Evolutionary conservation across 2,113 vertebrate species (phyloP), one percentile per base, ranked within the genome.

Genomic region (Dasyprocta punctata): DNA sequence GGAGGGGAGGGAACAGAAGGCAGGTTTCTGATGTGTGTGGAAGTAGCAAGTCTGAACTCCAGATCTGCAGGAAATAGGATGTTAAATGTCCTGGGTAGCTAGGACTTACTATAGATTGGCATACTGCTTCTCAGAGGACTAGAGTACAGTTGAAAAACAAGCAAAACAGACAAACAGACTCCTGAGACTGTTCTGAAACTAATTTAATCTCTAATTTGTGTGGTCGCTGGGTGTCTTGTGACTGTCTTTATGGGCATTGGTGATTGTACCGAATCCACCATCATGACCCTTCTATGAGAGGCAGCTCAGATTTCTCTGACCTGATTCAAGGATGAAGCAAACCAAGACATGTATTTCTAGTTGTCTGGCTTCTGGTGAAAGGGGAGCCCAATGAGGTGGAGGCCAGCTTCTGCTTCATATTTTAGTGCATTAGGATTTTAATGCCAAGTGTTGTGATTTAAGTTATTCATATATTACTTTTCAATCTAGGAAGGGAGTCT

Each of bases 401-500:
- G 54, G 61, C 96, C 86, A 56, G 7, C 71, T 30, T 94, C 77
- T 86, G 90, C 89, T 95, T 81, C 22, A 4, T 77, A 0, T 91
- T 63, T 93, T 80, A 93, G 95, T 92, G 87, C 78, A 1, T 86
- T 95, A 61, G 97, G 93, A 78, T 94, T 97, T 98, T 85, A 89
- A 80, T 98, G 89, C 91, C 86, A 86, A 92, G 96, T 98, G 47
- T 91, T 97, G 67, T 96, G 89, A 97, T 92, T 94, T 86, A 94
- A 96, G 78, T 92, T 91, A 93, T 92, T 98, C 93, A 96, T 63
- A 69, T 97, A 54, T 97, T 98, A 85, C 93, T 98, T 98, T 97
- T 98, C 95, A 98, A 96, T 98, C 94, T 98, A 99, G 99, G 98
- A 99, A 98, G 99, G 99, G 95, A 99, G 98, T 65, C 98, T 99